Base-by-base conservation (phyloP, 2,797 vertebrate species). In the Enteromius argenteus region DNA sequence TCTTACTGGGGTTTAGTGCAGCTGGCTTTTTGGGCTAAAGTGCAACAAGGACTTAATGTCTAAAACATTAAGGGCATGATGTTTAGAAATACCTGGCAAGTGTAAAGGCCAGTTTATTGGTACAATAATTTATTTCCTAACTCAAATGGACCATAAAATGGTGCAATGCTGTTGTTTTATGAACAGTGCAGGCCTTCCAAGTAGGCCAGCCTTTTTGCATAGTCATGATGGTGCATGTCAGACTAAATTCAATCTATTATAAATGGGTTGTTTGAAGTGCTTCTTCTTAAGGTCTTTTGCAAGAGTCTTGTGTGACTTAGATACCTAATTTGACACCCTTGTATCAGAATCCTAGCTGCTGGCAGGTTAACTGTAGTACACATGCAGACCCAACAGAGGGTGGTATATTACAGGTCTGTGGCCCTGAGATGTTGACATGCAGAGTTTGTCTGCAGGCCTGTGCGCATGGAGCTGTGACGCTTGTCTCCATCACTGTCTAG, bases 371-470 rank as follows among this genome's bases (percentile, higher is more conserved):
- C 80, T 90, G 92, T 87, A 93, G 89, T 94, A 87, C 84, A 46
- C 0, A 68, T 46, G 80, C 91, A 90, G 88, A 90, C 91, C 93
- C 94, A 91, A 91, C 85, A 86, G 90, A 93, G 87, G 94, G 93
- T 92, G 89, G 88, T 91, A 90, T 93, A 90, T 73, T 53, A 91
- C 89, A 91, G 42, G 53, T 19, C 13, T 37, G 81, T 87, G 89
- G 89, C 6, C 80, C 84, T 89, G 86, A 88, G 90, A 91, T 90
- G 92, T 94, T 94, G 89, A 89, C 92, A 95, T 94, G 93, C 93
- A 90, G 88, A 89, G 89, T 91, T 94, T 87, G 91, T 93, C 92
- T 89, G 87, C 72, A 23, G 58, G 73, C 87, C 87, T 80, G 81
- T 89, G 86, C 90, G 58, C 80, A 78, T n/a, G 53, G 51, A 73